phyloP scores from a whole-genome alignment of 2,888 invertebrate genomes.

The Protonemura montana region DNA sequence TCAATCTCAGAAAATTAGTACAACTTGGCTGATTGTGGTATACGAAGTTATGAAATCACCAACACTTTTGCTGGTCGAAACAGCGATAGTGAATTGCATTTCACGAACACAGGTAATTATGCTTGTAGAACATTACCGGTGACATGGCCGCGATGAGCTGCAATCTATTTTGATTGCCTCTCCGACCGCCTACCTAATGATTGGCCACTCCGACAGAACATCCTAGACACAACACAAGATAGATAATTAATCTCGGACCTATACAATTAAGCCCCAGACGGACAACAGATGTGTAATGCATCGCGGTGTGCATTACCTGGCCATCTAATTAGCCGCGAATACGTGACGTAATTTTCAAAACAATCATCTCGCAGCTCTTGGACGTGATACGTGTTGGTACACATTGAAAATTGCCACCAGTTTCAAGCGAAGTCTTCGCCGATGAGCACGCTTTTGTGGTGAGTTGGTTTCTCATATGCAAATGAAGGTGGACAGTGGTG shows the following conservation, averaged over 20 bases:
- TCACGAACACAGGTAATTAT: no score
- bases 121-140: background rate
- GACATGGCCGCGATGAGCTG: background rate
- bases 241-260: background rate
- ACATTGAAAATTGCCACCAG: constrained; percentile 16
- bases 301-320: background rate
- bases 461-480: no score
- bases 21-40: no score
- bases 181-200: background rate
- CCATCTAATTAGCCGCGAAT: background rate
- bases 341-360: background rate
- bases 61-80: no score
- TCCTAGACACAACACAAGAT: background rate
- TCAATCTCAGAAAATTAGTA: no score
- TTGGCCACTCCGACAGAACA: background rate
- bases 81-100: no score
- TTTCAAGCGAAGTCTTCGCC: background rate
- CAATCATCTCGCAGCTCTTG: background rate
- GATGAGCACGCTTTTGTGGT: background rate
- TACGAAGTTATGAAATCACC: no score
- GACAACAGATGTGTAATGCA: background rate
- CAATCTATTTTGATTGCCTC: background rate
- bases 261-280: background rate
- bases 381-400: background rate
- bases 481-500: no score